A percentile compares a stretch with the other conserved stretches of the same genome.
Evolutionary conservation across 2,113 vertebrate species (phyloP).

Genomic region (Turnix velox): DNA sequence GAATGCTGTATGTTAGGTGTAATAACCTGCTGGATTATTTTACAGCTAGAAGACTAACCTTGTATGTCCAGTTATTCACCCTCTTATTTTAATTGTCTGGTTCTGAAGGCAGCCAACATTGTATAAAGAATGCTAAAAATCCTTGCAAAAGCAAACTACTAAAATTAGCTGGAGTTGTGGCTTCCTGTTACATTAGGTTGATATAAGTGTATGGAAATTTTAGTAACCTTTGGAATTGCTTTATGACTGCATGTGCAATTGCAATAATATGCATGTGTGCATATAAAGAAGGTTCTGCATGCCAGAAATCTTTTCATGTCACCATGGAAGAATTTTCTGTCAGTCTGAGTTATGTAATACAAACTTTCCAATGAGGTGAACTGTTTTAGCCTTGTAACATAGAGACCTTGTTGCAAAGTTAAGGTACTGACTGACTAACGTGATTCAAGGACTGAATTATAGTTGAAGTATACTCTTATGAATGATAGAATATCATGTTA

Average conservation of each 20-base stretch:
- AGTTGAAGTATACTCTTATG: neutral
- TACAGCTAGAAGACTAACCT: neutral
- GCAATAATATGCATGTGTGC: accelerated
- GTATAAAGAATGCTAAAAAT: neutral
- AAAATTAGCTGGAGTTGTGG: neutral
- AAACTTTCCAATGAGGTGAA: neutral
- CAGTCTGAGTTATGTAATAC: neutral
- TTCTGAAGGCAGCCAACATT: neutral
- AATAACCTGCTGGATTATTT: neutral
- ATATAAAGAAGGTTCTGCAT: neutral
- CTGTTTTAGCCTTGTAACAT: neutral
- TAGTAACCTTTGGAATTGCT: neutral
- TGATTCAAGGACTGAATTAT: neutral
- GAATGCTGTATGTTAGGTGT: neutral
- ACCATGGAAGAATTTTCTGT: neutral
- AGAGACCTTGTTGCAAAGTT: neutral
- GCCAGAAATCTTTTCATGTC: neutral
- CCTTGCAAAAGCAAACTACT: neutral
- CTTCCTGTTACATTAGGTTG: neutral
- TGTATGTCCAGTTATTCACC: neutral
- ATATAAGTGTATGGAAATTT: neutral
- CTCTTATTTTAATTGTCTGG: neutral
- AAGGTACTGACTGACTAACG: neutral
- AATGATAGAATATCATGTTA: neutral
- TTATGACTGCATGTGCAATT: neutral